Evolutionary conservation across 2,113 vertebrate species (phyloP), one percentile per base, ranked within the genome.

Genomic region (Callorhinus ursinus): DNA sequence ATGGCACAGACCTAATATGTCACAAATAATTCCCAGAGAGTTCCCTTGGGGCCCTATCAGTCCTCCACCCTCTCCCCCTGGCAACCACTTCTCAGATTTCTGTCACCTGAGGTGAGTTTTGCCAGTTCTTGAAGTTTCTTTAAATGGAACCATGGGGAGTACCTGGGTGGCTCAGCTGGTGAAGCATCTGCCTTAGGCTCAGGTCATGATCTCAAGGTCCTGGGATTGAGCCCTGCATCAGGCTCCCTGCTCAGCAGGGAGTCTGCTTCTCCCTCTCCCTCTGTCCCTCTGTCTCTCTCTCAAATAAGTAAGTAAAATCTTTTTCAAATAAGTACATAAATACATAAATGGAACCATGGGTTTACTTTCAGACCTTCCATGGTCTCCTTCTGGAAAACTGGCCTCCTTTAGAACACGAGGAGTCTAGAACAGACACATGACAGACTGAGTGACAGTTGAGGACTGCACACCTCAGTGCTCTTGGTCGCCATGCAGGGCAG

Each of bases 391-490:
- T 6, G 10, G 31, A 93, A 76, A 88, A 55, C 36, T 36, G 53
- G 65, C 61, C 21, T 86, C 86, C 31, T 36, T 67, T 16, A 28
- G 28, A 24, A 80, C 5, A 18, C 28, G 1, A 0, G 4, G 39
- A 33, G 16, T 85, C 46, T 49, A 19, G 31, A 51, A n/a, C 22
- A 67, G 46, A 33, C 26, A 4, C 0, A 1, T 7, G 13, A 36
- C n/a, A 46, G 57, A 10, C 53, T 8, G 11, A 36, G 82, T 11
- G 42, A 5, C 0, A 0, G 28, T 0, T 16, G 26, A 74, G 46
- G 18, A 55, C 59, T 42, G 3, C n/a, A 12, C 6, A 13, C 6
- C 22, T 18, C 33, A 1, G 28, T 14, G 33, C 51, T 36, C 49
- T 51, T 4, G 6, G 65, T 79, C 1, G 1, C 65, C 55, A 2